A percentile compares a stretch with the other conserved stretches of the same genome.
Conservation (phyloP, 2,797 vertebrate species). For the Poeciliopsis presidionis region DNA sequence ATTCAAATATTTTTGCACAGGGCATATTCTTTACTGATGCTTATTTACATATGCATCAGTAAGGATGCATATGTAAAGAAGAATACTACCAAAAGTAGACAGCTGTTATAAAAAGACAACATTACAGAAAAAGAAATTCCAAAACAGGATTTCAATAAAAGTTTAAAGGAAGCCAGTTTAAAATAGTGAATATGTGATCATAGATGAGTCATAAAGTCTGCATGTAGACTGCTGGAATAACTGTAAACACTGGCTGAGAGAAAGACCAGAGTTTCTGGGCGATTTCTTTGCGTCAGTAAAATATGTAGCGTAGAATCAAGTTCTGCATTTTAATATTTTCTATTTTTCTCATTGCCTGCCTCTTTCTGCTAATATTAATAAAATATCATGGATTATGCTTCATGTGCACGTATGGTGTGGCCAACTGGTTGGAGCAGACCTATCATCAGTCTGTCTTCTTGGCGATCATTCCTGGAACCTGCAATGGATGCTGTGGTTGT, state of each 20-base stretch:
- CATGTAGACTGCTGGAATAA: neutral
- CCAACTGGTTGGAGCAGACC: constrained; percentile 2
- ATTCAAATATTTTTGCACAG: neutral
- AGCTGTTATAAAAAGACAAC: neutral
- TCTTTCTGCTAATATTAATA: neutral
- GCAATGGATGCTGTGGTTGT: neutral
- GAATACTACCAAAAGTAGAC: neutral
- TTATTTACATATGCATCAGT: neutral
- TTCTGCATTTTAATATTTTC: neutral
- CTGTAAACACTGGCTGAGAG: neutral
- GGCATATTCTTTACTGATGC: neutral
- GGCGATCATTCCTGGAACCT: neutral
- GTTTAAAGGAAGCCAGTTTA: neutral
- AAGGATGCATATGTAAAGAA: no score
- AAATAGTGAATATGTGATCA: neutral
- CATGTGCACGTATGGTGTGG: neutral
- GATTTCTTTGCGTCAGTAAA: neutral
- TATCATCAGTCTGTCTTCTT: neutral
- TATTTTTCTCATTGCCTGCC: neutral
- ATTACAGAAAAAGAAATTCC: neutral
- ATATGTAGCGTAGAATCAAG: neutral
- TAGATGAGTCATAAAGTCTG: neutral
- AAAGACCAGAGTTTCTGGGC: neutral
- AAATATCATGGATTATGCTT: neutral
- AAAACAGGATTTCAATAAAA: neutral